These are phyloP conservation scores for Dryobota labecula DNA, from an alignment of 2,888 invertebrate species.

Conservation along the genomic window DNA sequence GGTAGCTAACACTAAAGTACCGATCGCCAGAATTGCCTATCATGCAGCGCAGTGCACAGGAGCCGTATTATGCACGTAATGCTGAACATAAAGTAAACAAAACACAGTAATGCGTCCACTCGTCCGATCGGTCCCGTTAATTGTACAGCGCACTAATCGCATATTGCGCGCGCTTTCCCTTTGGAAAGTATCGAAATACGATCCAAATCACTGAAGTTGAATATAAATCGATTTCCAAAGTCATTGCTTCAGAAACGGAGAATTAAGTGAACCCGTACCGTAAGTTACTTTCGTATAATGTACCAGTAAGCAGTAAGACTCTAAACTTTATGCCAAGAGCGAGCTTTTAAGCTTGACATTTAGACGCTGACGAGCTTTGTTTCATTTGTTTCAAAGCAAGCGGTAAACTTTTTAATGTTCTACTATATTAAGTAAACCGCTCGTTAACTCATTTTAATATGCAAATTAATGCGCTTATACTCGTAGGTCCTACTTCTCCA, in stretches of 20 bases:
- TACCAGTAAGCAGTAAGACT: constrained; percentile 36
- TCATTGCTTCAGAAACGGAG: constrained; percentile 62
- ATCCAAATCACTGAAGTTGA: constrained; percentile 72
- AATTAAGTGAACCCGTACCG: constrained; percentile 45
- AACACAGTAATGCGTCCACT: constrained; percentile 52
- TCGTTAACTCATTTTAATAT: constrained; percentile 54
- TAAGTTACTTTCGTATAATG: constrained; percentile 51
- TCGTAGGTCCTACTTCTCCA: constrained; percentile 30
- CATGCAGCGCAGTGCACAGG: constrained; percentile 31
- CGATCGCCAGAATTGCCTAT: constrained; percentile 39
- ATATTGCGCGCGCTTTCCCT: constrained; percentile 85
- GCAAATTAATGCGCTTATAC: constrained; percentile 51
- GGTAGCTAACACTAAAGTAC: constrained; percentile 12
- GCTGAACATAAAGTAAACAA: constrained; percentile 56
- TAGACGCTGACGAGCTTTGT: constrained; percentile 37
- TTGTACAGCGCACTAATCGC: constrained; percentile 84
- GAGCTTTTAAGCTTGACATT: constrained; percentile 45
- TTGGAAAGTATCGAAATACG: constrained; percentile 83
- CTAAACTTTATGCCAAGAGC: constrained; percentile 50
- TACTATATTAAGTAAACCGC: constrained; percentile 47
- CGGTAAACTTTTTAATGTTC: constrained; percentile 46
- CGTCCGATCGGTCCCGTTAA: constrained; percentile 83
- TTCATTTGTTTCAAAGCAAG: constrained; percentile 44
- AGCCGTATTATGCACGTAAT: constrained; percentile 46
- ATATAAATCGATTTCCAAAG: constrained; percentile 66